Percentiles rank a stretch among this genome's conserved stretches.
These are phyloP conservation scores for Alosa sapidissima DNA, from an alignment of 2,797 vertebrate species.

Conservation along the genomic window DNA sequence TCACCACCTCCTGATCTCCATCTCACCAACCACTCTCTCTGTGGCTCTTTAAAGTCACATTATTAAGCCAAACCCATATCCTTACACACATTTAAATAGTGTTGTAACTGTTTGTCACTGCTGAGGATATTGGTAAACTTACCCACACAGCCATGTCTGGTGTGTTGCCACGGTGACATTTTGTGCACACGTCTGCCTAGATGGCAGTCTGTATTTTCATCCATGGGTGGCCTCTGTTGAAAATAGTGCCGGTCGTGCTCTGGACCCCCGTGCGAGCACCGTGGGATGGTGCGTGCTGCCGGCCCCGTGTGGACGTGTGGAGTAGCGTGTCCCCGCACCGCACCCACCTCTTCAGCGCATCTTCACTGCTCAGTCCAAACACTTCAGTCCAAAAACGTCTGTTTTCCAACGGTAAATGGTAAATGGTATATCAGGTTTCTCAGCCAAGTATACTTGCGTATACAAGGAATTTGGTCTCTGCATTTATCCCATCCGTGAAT, in stretches of 20 bases:
- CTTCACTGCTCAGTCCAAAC: not conserved
- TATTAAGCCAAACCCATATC: not conserved
- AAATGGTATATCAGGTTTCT: too few relatives aligned
- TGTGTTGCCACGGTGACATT: not conserved
- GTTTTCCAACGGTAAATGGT: not conserved
- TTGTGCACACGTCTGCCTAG: not conserved
- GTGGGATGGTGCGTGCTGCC: not conserved
- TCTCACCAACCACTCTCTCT: not conserved
- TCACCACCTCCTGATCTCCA: too few relatives aligned
- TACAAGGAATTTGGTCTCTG: too few relatives aligned
- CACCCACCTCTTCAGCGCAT: not conserved
- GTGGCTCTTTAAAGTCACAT: not conserved
- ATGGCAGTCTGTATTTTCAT: not conserved
- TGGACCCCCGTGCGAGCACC: not conserved
- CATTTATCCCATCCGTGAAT: too few relatives aligned
- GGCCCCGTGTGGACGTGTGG: not conserved
- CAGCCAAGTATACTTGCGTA: too few relatives aligned
- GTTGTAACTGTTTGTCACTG: not conserved
- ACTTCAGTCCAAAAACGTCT: too few relatives aligned
- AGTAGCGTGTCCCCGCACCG: not conserved
- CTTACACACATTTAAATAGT: not conserved
- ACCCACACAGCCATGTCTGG: not conserved
- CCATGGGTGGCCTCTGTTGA: not conserved
- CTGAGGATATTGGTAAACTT: not conserved
- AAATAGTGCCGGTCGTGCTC: not conserved